Percentiles rank a stretch among this genome's conserved stretches.
These are phyloP conservation scores for Scalopus aquaticus DNA, from an alignment of 2,113 vertebrate genomes.

Conservation along the genomic window DNA sequence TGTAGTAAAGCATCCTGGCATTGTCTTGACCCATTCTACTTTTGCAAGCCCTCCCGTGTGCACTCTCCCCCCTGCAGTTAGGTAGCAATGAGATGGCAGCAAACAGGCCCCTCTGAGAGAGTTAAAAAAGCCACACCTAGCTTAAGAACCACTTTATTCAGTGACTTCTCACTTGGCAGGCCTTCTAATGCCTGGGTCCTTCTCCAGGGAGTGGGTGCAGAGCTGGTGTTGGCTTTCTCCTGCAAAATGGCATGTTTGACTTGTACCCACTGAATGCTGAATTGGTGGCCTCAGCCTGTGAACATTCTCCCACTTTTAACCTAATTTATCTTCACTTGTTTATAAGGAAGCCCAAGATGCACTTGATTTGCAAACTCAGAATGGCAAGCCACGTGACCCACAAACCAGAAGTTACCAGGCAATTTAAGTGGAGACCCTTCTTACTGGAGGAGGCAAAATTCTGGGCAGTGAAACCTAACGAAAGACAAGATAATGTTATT, in stretches of 20 bases:
- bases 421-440: neutral
- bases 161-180: neutral
- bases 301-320: neutral
- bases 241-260: neutral
- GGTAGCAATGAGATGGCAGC: neutral
- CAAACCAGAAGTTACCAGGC: neutral
- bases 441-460: neutral
- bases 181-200: neutral
- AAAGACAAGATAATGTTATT: neutral
- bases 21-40: neutral
- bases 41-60: neutral
- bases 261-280: slow-evolving; percentile 20
- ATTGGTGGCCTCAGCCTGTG: neutral
- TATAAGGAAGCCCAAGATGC: neutral
- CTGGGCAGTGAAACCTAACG: neutral
- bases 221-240: neutral
- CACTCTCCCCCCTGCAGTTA: neutral
- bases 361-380: slow-evolving; percentile 13
- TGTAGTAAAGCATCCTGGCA: neutral
- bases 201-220: neutral
- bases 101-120: neutral
- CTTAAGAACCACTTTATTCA: neutral
- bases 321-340: neutral
- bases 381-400: neutral
- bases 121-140: slow-evolving; percentile 1